Percentiles rank a stretch among this genome's conserved stretches.
Conservation (phyloP, 2,797 vertebrate species). For the Allobates femoralis region DNA sequence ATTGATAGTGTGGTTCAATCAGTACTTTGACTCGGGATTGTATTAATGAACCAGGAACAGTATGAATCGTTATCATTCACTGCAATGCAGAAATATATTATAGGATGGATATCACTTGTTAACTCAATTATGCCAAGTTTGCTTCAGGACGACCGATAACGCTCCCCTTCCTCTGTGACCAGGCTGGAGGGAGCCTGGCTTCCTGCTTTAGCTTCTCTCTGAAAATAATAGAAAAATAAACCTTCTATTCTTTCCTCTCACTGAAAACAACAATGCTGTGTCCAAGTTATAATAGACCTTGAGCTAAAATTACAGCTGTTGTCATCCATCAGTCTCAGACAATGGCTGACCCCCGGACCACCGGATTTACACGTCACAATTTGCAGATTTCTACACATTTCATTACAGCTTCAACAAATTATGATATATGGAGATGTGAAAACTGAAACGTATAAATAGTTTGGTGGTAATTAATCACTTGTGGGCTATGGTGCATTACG, state of each 20-base stretch:
- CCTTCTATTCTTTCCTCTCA: conserved; percentile 31
- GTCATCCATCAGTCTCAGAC: conserved; percentile 53
- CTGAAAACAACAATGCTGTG: conserved; percentile 42
- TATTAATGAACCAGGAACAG: background rate
- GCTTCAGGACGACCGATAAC: background rate
- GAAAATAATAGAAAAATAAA: conserved; percentile 35
- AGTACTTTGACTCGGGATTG: background rate
- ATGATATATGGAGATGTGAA: background rate
- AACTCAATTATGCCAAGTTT: background rate
- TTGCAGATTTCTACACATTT: background rate
- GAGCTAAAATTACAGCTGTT: conserved; percentile 46
- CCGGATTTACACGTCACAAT: conserved; percentile 21
- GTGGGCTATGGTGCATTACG: background rate
- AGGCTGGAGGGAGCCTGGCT: conserved; percentile 29
- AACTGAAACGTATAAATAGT: conserved; percentile 15
- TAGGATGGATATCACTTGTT: background rate
- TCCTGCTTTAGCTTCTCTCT: conserved; percentile 24
- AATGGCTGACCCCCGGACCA: conserved; percentile 48
- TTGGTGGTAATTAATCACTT: background rate
- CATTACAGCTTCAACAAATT: background rate
- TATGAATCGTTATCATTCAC: background rate
- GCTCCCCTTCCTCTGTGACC: conserved; percentile 4
- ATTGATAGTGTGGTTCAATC: background rate
- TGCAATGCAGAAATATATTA: background rate
- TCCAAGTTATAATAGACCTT: conserved; percentile 44